Evolutionary conservation across 2,113 vertebrate species (phyloP), one percentile per base, ranked within the genome.

Genomic region (Brienomyrus brachyistius): DNA sequence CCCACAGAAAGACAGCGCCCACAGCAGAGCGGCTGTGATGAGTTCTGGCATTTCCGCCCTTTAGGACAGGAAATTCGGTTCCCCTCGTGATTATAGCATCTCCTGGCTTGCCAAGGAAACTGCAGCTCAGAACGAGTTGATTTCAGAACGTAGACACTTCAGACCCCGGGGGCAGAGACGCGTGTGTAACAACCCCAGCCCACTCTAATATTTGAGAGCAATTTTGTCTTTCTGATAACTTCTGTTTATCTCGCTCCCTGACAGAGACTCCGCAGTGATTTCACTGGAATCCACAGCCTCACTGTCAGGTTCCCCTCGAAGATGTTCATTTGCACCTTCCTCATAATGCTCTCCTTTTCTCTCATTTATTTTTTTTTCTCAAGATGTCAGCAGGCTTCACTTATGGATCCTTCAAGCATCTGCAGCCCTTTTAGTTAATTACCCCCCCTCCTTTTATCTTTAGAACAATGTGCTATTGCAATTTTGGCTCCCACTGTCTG

Each of bases 171-270:
- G 43, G 40, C 45, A n/a, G 40, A 43, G 82, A n/a, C 5, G 82
- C 4, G 19, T 23, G 45, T 84, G 21, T 45, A 84, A 84, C 40
- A 48, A n/a, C 82, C 21, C 15, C 40, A 43, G 82, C 21, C 45
- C 82, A 84, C 82, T 84, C 82, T 48, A 84, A 84, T 84, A 84
- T 84, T n/a, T 84, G 82, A 84, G 82, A 84, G 82, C 82, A 84
- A 84, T 84, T 84, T 84, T 48, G 82, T 84, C 77, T 84, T 84
- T 47, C 21, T 84, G 82, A 84, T 84, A 84, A 48, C 82, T 84
- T 45, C 82, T 84, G 82, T 84, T 84, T 84, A 84, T 84, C 82
- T 84, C 7, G 8, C 40, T 84, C 82, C 82, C 82, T 84, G 82
- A 84, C 82, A 84, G 80, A 43, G 77, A 48, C 19, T 84, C 82